phyloP scores from a whole-genome alignment of 1,140 invertebrate genomes.

The Lepeophtheirus salmonis region DNA sequence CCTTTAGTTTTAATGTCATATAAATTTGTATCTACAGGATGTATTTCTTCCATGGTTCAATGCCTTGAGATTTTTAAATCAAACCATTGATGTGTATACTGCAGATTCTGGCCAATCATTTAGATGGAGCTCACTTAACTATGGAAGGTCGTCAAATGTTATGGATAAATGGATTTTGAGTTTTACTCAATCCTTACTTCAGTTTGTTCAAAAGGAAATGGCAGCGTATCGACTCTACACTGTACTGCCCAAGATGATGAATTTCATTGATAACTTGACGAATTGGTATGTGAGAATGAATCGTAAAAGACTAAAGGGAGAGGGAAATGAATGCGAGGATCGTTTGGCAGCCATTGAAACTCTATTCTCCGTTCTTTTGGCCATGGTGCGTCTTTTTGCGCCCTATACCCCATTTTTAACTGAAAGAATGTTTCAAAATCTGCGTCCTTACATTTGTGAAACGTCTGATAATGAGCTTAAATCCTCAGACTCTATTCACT shows the following conservation, averaged over 20 bases:
- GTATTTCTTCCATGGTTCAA: constrained; percentile 98
- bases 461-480: no score
- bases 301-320: constrained; percentile 70
- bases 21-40: no score
- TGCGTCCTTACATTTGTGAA: no score
- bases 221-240: constrained; percentile 79
- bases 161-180: constrained; percentile 97
- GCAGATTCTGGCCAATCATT: constrained; percentile 37
- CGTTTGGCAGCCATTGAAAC: constrained; percentile 66
- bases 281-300: constrained; percentile 99
- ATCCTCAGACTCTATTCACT: constrained; percentile 58
- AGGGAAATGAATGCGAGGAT: constrained; percentile 43
- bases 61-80: constrained; percentile 83
- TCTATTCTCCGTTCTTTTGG: constrained; percentile 65
- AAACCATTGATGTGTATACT: constrained; percentile 58
- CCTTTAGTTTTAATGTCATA: no score
- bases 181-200: constrained; percentile 75
- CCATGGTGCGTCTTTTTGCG: constrained; percentile 78
- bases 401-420: constrained; percentile 94
- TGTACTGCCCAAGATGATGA: constrained; percentile 75
- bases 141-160: constrained; percentile 41
- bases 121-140: constrained; percentile 24
- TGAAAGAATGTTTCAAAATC: constrained; percentile 61
- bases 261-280: constrained; percentile 91
- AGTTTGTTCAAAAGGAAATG: constrained; percentile 84